Base-by-base conservation (phyloP, 2,888 invertebrate genomes). In the Julus scanicus region DNA sequence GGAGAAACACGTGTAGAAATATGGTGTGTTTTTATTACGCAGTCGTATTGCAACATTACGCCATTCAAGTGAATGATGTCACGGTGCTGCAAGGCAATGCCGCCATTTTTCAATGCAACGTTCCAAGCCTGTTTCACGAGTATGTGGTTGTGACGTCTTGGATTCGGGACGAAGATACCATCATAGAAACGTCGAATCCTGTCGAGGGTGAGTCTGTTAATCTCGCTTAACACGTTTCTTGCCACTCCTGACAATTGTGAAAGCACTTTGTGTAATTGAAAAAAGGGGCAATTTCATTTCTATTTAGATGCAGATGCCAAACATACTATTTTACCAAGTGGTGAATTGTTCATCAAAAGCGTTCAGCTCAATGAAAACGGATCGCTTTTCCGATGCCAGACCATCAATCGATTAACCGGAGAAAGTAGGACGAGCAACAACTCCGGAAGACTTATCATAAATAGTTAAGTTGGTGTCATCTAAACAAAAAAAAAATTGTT, bases 311-410 rank as follows among this genome's bases (percentile, higher is more conserved):
- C 88, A 37, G 88, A 89, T 89, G 86, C 84, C 44, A 89, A 89
- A 87, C 87, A 89, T 85, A 84, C 87, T 20, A 85, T 89, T 48
- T 80, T 89, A 84, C 89, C 89, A 29, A 88, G 86, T 86, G 89
- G 89, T 5, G 89, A 89, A 84, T 86, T 89, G 39, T 89, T 86
- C 84, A 89, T 89, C 84, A 89, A 88, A 57, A 53, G 89, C 80
- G 89, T 89, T 15, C 86, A 83, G 29, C 88, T 57, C 20, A 89
- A 83, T 44, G 89, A 89, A 37, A 88, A 86, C 87, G 87, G 86
- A 29, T 89, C 89, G 29, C 49, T 86, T 17, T 89, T 89, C 86
- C 86, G 89, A n/a, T 89, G 89, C 53, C 89, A 89, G 40, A 89
- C 89, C 49, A 84, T 88, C n/a, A 88, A 89, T 57, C 86, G 89